Percentiles rank a stretch among this genome's conserved stretches.
These are phyloP conservation scores for Sebastes flavidus DNA, from an alignment of 2,797 vertebrate species.

Conservation along the genomic window DNA sequence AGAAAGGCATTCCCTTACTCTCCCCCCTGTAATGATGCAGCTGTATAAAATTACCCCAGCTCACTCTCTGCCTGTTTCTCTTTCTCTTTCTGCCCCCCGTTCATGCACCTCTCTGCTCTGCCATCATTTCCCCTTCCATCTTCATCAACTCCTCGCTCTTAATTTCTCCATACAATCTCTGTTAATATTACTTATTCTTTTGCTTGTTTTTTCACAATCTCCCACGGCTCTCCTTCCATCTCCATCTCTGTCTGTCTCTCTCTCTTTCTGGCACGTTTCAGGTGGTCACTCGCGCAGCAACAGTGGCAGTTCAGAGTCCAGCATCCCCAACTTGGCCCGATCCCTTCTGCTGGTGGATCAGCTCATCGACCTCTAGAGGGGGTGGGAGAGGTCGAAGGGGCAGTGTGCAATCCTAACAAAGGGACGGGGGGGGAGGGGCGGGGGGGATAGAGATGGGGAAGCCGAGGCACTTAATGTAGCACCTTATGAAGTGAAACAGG, in stretches of 20 bases:
- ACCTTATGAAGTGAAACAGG: conserved; percentile 65
- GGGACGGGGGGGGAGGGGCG: conserved; percentile 11
- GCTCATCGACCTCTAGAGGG: conserved; percentile 99
- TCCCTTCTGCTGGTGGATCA: conserved; percentile 99
- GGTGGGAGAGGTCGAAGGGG: conserved; percentile 77
- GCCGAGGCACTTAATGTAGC: conserved; percentile 72
- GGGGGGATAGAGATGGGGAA: conserved; percentile 44
- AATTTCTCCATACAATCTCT: conserved; percentile 74
- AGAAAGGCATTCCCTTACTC: conserved; percentile 51
- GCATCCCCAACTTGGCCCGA: conserved; percentile 99
- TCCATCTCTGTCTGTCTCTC: conserved; percentile 72
- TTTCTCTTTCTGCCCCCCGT: conserved; percentile 70
- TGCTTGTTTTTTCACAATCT: conserved; percentile 84
- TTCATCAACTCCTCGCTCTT: conserved; percentile 78
- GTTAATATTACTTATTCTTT: conserved; percentile 73
- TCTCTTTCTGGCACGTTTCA: conserved; percentile 93
- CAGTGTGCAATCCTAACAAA: conserved; percentile 74
- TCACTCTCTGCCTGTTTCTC: conserved; percentile 81
- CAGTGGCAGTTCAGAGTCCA: conserved; percentile 99
- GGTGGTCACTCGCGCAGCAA: conserved; percentile 99
- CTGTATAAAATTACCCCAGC: conserved; percentile 76
- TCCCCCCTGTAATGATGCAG: conserved; percentile 74
- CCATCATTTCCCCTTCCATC: conserved; percentile 82
- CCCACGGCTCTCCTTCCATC: conserved; percentile 69
- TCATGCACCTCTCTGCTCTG: conserved; percentile 75